Base-by-base conservation (phyloP, 2,888 invertebrate genomes). In the Salticus scenicus region DNA sequence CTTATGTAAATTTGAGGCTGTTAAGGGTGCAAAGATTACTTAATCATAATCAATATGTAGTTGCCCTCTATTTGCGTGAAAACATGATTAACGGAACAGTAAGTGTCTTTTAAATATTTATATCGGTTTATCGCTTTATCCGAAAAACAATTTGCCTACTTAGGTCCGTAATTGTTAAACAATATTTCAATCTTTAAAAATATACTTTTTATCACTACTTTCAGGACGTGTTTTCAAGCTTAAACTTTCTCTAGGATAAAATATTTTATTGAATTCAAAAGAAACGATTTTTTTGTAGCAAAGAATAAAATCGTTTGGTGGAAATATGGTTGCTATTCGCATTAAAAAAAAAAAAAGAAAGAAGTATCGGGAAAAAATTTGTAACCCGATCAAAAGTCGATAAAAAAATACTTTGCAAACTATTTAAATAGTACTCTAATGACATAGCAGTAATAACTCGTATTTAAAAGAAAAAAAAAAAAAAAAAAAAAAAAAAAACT, bases 61-160 rank as follows among this genome's bases (percentile, higher is more conserved):
- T 4, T 57, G 57, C 24, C 24, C 37, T 37, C 10, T 37, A 7
- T 7, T 4, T 57, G 57, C 24, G 57, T 12, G 57, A 24, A 57
- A 24, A 57, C 17, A 24, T 57, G 57, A 57, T 57, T 57, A 57
- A 24, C 20, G 20, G 24, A 57, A 57, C 57, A 24, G 57, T 57
- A 57, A 57, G 57, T 57, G 57, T 57, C 57, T 57, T 12, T 57
- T 57, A 57, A 57, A 57, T 57, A 57, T 57, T 57, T 57, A 57
- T 67, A 67, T 75, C 33, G 74, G 70, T 41, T 31, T 82, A 82
- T 82, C 72, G 82, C 30, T 83, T 83, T 83, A 83, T 83, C 82
- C 24, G 82, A 42, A 83, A 83, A 83, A 76, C 82, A 83, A 83
- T 83, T 83, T 76, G 71, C 28, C 47, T 28, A 51, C 57, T 75